Conservation (phyloP, 92 coral and sea anemone species). For the Zoanthus gigantus region DNA sequence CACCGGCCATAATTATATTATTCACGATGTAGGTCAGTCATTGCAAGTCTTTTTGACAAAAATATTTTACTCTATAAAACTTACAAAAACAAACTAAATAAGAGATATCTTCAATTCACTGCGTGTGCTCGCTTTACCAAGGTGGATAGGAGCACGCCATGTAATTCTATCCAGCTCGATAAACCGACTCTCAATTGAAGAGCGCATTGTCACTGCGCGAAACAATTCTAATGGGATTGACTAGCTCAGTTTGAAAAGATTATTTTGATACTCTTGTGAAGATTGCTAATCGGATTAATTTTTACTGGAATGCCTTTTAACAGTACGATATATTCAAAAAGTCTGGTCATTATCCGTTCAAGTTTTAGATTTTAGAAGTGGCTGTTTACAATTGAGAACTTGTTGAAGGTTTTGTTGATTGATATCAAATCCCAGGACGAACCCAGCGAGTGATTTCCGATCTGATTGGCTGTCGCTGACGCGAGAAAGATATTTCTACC, state of each 20-base stretch:
- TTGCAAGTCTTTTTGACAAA: no score
- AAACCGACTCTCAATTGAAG: slow-evolving; percentile 14
- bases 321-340: not conserved
- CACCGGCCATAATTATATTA: not conserved
- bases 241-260: not conserved
- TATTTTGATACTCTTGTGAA: not conserved
- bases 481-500: slow-evolving; percentile 15
- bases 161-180: slow-evolving; percentile 37
- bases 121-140: slow-evolving; percentile 22
- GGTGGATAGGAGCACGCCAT: slow-evolving; percentile 3
- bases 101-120: not conserved
- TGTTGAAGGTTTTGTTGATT: slow-evolving; percentile 41
- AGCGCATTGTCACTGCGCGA: slow-evolving; percentile 5
- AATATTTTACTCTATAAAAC: not conserved
- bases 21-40: not conserved
- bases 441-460: slow-evolving; percentile 12
- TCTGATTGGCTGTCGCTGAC: slow-evolving; percentile 46
- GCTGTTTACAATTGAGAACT: slow-evolving; percentile 25
- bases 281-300: not conserved
- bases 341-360: slow-evolving; percentile 28
- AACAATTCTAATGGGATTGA: not conserved
- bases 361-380: slow-evolving; percentile 23
- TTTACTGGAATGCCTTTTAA: not conserved
- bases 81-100: not conserved
- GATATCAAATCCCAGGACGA: slow-evolving; percentile 40